These are phyloP conservation scores for Rallus crepitans DNA, from an alignment of 2,797 vertebrate genomes.

Conservation along the genomic window DNA sequence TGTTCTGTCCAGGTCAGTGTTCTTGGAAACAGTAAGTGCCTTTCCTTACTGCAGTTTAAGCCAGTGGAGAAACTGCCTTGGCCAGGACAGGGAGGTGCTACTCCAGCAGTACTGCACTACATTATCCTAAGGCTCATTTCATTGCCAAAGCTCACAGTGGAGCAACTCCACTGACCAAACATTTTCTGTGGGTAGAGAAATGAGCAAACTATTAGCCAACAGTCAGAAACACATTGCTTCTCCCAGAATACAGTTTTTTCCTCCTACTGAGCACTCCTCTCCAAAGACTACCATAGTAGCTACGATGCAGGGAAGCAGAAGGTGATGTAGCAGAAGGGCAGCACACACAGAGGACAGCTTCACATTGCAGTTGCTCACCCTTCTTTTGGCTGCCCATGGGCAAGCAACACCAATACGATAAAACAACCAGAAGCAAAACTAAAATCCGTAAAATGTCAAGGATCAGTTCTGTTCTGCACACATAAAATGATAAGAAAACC, in stretches of 20 bases:
- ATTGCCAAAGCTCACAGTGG: background rate
- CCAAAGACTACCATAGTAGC: fast-evolving
- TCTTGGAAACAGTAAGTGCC: background rate
- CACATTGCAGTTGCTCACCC: background rate
- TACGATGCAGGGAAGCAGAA: background rate
- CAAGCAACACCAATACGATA: background rate
- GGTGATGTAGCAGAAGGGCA: background rate
- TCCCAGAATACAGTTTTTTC: background rate
- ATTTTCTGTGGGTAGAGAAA: background rate
- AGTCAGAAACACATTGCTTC: background rate
- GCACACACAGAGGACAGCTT: background rate
- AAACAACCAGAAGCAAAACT: background rate
- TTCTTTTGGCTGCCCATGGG: background rate
- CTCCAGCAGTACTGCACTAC: background rate
- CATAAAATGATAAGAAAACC: background rate
- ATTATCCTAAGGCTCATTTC: background rate
- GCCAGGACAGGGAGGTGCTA: fast-evolving
- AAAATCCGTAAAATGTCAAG: background rate
- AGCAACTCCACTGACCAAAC: background rate
- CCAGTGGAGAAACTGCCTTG: background rate
- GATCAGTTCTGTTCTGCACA: background rate
- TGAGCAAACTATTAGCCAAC: background rate
- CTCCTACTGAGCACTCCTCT: background rate
- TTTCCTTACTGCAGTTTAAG: background rate
- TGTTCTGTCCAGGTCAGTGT: fast-evolving